Evolutionary conservation across 2,113 vertebrate genomes (phyloP).

Genomic region (Stercorarius parasiticus): DNA sequence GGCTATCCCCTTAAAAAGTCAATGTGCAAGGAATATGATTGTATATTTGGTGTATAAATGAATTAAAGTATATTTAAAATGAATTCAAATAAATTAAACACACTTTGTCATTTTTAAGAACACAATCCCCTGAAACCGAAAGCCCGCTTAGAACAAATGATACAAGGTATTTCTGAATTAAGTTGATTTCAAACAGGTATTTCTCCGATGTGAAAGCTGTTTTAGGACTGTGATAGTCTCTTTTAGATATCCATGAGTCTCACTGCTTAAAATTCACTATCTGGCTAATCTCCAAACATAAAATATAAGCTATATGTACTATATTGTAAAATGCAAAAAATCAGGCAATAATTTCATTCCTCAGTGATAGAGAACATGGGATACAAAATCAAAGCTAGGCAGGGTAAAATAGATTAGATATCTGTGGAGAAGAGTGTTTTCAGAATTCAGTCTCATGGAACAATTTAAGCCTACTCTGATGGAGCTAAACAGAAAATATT

Average conservation of each 20-base stretch:
- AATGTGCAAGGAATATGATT: background rate
- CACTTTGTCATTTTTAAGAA: background rate
- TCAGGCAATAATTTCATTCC: background rate
- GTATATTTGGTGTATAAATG: background rate
- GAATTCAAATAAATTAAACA: background rate
- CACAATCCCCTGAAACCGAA: background rate
- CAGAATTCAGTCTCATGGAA: background rate
- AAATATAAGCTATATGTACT: background rate
- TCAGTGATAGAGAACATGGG: background rate
- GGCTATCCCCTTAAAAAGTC: background rate
- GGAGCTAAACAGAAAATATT: background rate
- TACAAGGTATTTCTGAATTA: background rate
- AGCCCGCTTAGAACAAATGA: background rate
- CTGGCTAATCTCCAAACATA: background rate
- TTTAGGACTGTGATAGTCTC: background rate
- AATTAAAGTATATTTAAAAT: background rate
- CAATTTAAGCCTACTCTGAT: background rate
- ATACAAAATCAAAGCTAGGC: background rate
- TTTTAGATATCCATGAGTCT: background rate
- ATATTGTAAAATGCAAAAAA: background rate
- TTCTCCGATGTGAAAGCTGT: background rate
- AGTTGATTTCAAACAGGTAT: background rate
- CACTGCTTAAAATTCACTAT: background rate
- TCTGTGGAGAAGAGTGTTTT: background rate
- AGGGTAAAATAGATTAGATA: background rate